Evolutionary conservation across 2,797 vertebrate species (phyloP).

Genomic region (Crypturellus tataupa): DNA sequence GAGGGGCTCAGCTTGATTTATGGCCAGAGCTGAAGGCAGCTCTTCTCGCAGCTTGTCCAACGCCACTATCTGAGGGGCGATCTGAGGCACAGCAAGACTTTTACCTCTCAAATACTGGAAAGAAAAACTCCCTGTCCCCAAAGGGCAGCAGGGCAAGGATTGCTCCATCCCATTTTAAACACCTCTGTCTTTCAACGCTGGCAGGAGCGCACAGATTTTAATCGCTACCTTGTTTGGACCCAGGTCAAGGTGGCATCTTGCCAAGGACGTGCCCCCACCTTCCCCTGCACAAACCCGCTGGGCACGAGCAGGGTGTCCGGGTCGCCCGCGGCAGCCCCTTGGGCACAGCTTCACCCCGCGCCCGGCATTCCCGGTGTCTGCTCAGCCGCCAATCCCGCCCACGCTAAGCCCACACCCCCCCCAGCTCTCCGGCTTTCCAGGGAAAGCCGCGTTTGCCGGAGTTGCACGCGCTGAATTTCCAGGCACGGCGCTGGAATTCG

Average conservation of each 20-base stretch:
- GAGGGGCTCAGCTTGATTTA: fast-evolving
- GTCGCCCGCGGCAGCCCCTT: fast-evolving
- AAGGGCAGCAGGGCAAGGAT: neutral
- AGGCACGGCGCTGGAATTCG: too few relatives aligned
- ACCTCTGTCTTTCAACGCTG: neutral
- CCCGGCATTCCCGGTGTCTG: neutral
- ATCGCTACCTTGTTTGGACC: neutral
- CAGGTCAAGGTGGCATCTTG: neutral
- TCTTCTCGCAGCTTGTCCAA: neutral
- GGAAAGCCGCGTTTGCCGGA: neutral
- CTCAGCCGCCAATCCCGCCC: neutral
- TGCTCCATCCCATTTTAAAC: neutral
- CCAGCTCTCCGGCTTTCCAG: neutral
- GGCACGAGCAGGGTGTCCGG: neutral
- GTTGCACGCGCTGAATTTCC: neutral
- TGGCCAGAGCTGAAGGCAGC: fast-evolving
- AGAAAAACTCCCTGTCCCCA: neutral
- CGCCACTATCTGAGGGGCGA: neutral
- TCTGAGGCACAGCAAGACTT: neutral
- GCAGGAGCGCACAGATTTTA: neutral
- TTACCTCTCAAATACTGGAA: neutral
- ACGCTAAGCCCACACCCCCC: neutral
- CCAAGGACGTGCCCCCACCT: neutral
- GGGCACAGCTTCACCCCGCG: neutral
- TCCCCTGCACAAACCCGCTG: fast-evolving